Percentiles rank a stretch among this genome's conserved stretches.
phyloP scores from a whole-genome alignment of 2,888 invertebrate species.

The Eupsilia transversa region DNA sequence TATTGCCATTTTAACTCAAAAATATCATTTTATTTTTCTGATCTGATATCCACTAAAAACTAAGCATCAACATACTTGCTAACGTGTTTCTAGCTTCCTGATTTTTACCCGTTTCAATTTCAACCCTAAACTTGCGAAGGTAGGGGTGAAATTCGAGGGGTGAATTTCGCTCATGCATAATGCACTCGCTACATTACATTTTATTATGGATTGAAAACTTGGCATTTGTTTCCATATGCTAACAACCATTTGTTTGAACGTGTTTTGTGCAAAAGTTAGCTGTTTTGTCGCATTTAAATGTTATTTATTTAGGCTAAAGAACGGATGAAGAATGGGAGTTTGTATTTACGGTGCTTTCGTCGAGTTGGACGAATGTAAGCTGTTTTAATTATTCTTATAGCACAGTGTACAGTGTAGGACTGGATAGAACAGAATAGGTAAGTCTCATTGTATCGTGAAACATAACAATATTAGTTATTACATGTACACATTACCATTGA shows the following conservation, averaged over 20 bases:
- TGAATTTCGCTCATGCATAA: slow-evolving; percentile 44
- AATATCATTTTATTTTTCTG: slow-evolving; percentile 51
- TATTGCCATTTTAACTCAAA: slow-evolving; percentile 38
- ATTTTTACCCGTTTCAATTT: slow-evolving; percentile 15
- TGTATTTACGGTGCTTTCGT: slow-evolving; percentile 5
- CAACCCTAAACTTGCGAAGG: slow-evolving; percentile 24
- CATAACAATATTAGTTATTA: too few species aligned
- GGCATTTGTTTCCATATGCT: slow-evolving; percentile 55
- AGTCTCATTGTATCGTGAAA: background rate
- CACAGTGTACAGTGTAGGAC: background rate
- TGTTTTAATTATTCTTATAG: background rate
- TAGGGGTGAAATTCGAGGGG: slow-evolving; percentile 21
- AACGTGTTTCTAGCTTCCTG: slow-evolving; percentile 43
- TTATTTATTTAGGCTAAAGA: slow-evolving; percentile 47
- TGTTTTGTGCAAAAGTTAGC: slow-evolving; percentile 35
- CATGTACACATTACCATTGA: background rate
- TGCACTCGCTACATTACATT: slow-evolving; percentile 54
- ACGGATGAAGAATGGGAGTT: slow-evolving; percentile 23
- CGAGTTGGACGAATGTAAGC: background rate
- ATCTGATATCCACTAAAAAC: slow-evolving; percentile 53
- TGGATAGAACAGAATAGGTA: background rate
- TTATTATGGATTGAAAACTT: slow-evolving; percentile 61
- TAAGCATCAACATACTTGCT: slow-evolving; percentile 51
- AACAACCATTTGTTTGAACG: slow-evolving; percentile 49
- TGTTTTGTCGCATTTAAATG: slow-evolving; percentile 36